phyloP scores from a whole-genome alignment of 2,113 vertebrate genomes.

The Heterocephalus glaber region DNA sequence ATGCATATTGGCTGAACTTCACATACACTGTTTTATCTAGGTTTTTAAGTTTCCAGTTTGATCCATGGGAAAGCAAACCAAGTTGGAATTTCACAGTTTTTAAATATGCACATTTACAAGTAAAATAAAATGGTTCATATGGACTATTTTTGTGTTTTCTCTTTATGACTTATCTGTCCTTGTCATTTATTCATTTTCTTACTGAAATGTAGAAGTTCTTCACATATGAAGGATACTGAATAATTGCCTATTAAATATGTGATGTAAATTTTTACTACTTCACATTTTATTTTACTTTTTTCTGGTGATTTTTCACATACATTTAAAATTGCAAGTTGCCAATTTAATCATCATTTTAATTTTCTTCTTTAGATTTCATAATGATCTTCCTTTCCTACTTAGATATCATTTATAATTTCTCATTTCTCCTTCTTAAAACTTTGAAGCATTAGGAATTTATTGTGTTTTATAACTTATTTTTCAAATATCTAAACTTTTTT shows the following conservation, averaged over 20 bases:
- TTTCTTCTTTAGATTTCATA: background rate
- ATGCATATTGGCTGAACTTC: background rate
- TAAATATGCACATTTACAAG: background rate
- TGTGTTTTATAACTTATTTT: background rate
- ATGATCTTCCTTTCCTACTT: background rate
- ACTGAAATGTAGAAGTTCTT: background rate
- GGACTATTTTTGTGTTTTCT: background rate
- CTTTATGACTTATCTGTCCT: background rate
- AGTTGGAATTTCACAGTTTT: background rate
- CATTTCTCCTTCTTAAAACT: background rate
- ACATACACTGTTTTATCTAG: background rate
- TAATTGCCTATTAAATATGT: background rate
- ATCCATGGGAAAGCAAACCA: background rate
- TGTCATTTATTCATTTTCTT: background rate
- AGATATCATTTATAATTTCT: background rate
- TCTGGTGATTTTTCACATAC: background rate
- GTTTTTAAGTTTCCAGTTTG: background rate
- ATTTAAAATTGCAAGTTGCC: conserved; percentile 25
- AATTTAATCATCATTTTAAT: background rate
- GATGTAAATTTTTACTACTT: background rate
- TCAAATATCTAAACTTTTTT: background rate
- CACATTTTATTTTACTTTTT: background rate
- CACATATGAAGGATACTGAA: background rate
- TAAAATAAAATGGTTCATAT: background rate
- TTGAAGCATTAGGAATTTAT: background rate